Base-by-base conservation (phyloP, 1,140 invertebrate genomes). In the Diuraphis noxia region DNA sequence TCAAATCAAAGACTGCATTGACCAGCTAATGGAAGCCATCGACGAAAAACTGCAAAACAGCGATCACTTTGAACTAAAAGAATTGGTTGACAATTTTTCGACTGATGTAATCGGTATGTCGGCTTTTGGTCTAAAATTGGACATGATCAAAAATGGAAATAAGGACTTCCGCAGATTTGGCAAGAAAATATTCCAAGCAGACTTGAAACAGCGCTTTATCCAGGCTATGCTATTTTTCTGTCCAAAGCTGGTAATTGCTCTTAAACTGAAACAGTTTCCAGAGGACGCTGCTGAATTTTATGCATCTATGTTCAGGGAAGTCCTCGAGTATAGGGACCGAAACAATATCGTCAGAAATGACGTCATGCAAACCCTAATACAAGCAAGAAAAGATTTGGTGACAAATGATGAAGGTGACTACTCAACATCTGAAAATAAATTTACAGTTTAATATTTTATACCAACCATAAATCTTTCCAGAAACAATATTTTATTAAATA, bases 321-420 rank as follows among this genome's bases (percentile, higher is more conserved):
- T 93, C 2, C 87, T 93, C 40, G 87, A 92, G 17, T 91, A 92
- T 25, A 92, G 93, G 46, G 38, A 86, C 10, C 56, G 10, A 6
- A 92, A 93, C 19, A 49, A 82, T 10, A 41, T 88, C 17, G 17
- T 77, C 4, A 93, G 92, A 77, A 92, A 92, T n/a, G 93, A 94
- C 49, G 93, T 94, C 88, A 56, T 93, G 2, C 92, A 94, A 7
- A 52, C 93, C 25, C 92, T 93, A 91, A 88, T 93, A 8, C 92
- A 93, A 40, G 87, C 87, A 9, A 72, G 8, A 40, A 77, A 63
- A 0, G 87, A 89, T 30, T 89, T 89, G 30, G 56, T 89, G 34
- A 3, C 4, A 36, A 40, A 81, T 38, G n/a, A 63, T 23, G 19
- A 21, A 6, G 17, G 36, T 4, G 52, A 25, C 7, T 23, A n/a